phyloP scores from a whole-genome alignment of 2,888 invertebrate species.

The Adelphocoris suturalis region DNA sequence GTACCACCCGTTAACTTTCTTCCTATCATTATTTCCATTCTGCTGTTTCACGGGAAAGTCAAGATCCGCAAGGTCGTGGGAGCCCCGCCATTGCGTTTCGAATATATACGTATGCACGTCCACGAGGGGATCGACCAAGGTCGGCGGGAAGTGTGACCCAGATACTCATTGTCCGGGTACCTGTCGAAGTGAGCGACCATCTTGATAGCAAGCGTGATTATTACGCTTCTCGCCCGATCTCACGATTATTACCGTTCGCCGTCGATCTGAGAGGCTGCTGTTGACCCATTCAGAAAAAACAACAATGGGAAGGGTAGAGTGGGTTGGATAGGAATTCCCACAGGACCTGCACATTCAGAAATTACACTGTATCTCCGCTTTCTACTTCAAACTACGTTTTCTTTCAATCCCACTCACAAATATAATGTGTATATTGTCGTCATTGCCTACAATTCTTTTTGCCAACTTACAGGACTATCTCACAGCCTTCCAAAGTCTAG shows the following conservation, averaged over 20 bases:
- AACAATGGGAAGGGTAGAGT: not conserved
- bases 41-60: not conserved
- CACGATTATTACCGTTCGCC: conserved; percentile 26
- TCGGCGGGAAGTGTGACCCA: conserved; percentile 43
- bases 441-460: no score
- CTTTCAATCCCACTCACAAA: no score
- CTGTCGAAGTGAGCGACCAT: conserved; percentile 18
- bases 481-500: no score
- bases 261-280: not conserved
- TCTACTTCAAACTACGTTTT: no score
- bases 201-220: conserved; percentile 12
- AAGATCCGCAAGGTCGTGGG: conserved; percentile 25
- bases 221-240: not conserved
- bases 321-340: not conserved
- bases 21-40: no score
- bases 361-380: no score
- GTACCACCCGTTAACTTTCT: no score
- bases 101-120: not conserved
- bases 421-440: no score
- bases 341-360: not conserved
- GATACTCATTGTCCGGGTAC: conserved; percentile 5
- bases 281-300: not conserved
- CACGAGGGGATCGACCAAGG: not conserved
- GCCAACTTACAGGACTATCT: no score
- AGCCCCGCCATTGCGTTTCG: not conserved